A percentile compares a stretch with the other conserved stretches of the same genome.
Conservation (phyloP, 2,888 invertebrate genomes). For the Lycophotia porphyrea region DNA sequence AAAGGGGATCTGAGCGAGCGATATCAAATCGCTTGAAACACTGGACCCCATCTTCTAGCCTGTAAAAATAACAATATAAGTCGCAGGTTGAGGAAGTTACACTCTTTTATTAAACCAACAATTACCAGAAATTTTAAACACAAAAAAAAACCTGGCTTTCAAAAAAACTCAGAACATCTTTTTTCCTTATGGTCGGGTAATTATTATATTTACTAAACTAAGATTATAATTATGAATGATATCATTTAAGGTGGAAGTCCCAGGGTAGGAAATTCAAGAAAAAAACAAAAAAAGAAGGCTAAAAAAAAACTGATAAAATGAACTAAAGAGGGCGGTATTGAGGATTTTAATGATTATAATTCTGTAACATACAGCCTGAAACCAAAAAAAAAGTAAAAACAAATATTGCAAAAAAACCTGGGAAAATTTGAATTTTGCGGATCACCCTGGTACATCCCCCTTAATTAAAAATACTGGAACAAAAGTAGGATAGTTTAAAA, state of each 20-base stretch:
- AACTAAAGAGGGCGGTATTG: too few relatives aligned
- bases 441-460: too few relatives aligned
- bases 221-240: background rate
- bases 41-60: slow-evolving; percentile 28
- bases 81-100: background rate
- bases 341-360: too few relatives aligned
- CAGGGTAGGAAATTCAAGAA: too few relatives aligned
- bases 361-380: too few relatives aligned
- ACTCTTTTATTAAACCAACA: background rate
- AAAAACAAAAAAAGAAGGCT: too few relatives aligned
- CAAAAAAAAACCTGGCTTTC: background rate
- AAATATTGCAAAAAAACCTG: too few relatives aligned
- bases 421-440: too few relatives aligned
- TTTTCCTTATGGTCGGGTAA: background rate
- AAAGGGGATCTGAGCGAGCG: slow-evolving; percentile 13
- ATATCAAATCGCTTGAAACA: background rate
- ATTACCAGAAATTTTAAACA: background rate
- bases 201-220: background rate
- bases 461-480: too few relatives aligned
- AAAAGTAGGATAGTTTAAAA: background rate
- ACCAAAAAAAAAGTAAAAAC: too few relatives aligned
- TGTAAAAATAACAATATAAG: background rate
- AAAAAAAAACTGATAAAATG: too few relatives aligned
- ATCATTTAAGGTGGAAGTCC: background rate
- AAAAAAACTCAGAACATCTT: background rate